These are phyloP conservation scores for Rhinolophus ferrumequinum DNA, from an alignment of 2,113 vertebrate genomes.

Conservation along the genomic window DNA sequence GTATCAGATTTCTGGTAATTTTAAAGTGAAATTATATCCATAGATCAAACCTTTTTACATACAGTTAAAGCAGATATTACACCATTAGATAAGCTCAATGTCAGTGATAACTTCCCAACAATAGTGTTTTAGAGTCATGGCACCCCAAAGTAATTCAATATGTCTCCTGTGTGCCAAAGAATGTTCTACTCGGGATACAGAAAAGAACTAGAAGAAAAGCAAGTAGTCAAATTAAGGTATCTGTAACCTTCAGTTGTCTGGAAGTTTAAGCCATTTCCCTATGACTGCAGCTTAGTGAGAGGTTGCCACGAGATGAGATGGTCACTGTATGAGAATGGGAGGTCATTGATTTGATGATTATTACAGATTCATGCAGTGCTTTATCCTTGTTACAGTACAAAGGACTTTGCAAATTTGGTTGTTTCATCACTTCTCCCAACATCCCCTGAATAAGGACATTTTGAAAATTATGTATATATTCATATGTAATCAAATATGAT, in stretches of 20 bases:
- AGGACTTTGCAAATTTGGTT: slow-evolving; percentile 42
- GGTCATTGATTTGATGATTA: not conserved
- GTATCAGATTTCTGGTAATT: not conserved
- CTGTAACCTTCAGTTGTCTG: slow-evolving; percentile 27
- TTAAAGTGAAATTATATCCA: slow-evolving; percentile 32
- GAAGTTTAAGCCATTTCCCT: slow-evolving; percentile 20
- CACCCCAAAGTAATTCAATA: not conserved
- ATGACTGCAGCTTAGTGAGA: not conserved
- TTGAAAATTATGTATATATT: not conserved
- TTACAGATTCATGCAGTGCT: not conserved
- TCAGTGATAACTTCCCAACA: not conserved
- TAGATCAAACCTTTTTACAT: slow-evolving; percentile 17
- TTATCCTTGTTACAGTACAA: not conserved
- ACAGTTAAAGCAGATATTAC: not conserved
- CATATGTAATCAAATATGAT: not conserved
- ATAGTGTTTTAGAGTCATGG: not conserved
- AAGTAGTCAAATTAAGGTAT: not conserved
- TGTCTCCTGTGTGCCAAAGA: not conserved
- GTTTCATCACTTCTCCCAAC: slow-evolving; percentile 22
- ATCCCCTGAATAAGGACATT: slow-evolving; percentile 13
- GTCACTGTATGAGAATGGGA: not conserved
- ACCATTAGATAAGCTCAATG: slow-evolving; percentile 12
- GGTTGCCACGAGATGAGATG: not conserved
- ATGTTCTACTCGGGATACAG: not conserved
- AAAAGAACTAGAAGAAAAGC: not conserved